A percentile compares a stretch with the other conserved stretches of the same genome.
These are phyloP conservation scores for Drosophila ironensis DNA, from an alignment of 1,140 invertebrate genomes.

Conservation along the genomic window DNA sequence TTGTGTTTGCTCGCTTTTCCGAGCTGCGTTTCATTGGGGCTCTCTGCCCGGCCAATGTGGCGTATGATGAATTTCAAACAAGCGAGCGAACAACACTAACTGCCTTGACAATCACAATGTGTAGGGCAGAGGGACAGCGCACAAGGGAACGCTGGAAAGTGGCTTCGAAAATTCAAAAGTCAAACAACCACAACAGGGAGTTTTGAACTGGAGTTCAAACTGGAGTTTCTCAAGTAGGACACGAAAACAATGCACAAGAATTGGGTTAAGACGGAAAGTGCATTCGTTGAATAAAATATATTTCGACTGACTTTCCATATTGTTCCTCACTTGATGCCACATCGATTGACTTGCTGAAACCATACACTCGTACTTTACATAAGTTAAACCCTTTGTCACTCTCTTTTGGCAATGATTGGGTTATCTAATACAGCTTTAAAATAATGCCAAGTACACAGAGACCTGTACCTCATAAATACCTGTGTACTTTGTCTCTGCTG, in stretches of 20 bases:
- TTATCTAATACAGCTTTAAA: too few relatives aligned
- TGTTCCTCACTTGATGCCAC: neutral
- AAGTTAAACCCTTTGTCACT: neutral
- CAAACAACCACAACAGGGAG: slow-evolving; percentile 26
- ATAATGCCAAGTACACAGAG: too few relatives aligned
- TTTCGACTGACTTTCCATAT: slow-evolving; percentile 9
- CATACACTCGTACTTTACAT: neutral
- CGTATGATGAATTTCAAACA: slow-evolving; percentile 61
- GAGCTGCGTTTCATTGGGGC: slow-evolving; percentile 9
- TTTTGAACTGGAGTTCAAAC: too few relatives aligned
- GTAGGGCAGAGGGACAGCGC: neutral
- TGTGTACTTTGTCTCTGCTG: slow-evolving; percentile 22
- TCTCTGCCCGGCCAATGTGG: slow-evolving; percentile 30
- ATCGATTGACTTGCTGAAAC: slow-evolving; percentile 2
- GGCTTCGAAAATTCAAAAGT: slow-evolving; percentile 37
- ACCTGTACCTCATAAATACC: neutral
- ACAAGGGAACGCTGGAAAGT: neutral
- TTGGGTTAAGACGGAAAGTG: neutral
- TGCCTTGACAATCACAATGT: slow-evolving; percentile 21
- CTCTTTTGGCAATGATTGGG: neutral
- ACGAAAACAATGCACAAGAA: slow-evolving; percentile 11
- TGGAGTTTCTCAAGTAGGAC: neutral
- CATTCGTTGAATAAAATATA: slow-evolving; percentile 41
- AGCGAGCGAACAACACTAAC: slow-evolving; percentile 13
- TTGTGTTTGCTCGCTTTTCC: slow-evolving; percentile 23